Percentiles rank a stretch among this genome's conserved stretches.
Conservation (phyloP, 2,888 invertebrate species). For the Charanyca ferruginea region DNA sequence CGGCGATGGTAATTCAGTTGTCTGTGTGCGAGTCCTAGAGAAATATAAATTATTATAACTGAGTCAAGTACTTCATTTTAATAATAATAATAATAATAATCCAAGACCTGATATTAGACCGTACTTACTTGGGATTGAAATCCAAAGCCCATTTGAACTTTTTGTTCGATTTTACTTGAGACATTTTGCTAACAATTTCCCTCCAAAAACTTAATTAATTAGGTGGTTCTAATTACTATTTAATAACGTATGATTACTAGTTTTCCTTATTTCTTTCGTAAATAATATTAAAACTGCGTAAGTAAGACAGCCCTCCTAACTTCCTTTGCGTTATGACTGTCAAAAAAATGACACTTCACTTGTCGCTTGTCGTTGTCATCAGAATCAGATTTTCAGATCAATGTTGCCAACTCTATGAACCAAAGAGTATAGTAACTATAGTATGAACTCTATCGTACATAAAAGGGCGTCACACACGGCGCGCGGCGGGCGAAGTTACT, state of each 20-base stretch:
- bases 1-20: conserved; percentile 93
- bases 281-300: not conserved
- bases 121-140: conserved; percentile 90
- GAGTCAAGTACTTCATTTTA: not conserved
- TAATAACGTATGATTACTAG: not conserved
- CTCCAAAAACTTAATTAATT: conserved; percentile 13
- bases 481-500: no score
- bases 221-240: not conserved
- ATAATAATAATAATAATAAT: not conserved
- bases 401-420: no score
- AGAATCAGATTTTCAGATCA: no score
- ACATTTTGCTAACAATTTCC: conserved; percentile 69
- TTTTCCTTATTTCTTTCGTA: not conserved
- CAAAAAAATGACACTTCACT: no score
- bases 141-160: conserved; percentile 93
- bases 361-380: no score
- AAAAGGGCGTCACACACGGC: no score
- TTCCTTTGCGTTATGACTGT: not conserved
- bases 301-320: not conserved
- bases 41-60: conserved; percentile 14
- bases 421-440: no score
- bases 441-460: no score
- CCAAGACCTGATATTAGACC: not conserved
- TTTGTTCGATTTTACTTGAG: conserved; percentile 83
- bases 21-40: conserved; percentile 76